Evolutionary conservation across 2,797 vertebrate genomes (phyloP), one percentile per base, ranked within the genome.

Genomic region (Psittacula echo): DNA sequence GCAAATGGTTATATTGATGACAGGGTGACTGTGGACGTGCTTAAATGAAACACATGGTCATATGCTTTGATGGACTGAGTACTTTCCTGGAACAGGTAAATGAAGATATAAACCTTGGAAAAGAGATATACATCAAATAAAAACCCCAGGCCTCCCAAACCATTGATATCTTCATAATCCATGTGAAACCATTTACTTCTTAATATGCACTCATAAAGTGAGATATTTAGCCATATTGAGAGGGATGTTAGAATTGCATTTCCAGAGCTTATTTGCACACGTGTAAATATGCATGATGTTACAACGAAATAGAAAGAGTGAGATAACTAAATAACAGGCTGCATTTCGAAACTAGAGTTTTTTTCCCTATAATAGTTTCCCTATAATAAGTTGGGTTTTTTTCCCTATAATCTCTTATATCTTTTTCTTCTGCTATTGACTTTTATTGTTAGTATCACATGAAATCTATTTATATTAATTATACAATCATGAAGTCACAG

Each of bases 1-100:
- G 66, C 41, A 93, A 94, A 93, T 77, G 68, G 71, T 60, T 93
- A 27, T 92, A 82, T 94, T 76, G 90, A 67, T 60, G 41, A 60
- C 60, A 60, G 67, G 48, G 47, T 41, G 66, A 17, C n/a, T 68
- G 86, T 45, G 60, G 60, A 11, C 12, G 3, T 9, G 18, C 20
- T 32, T 44, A 50, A 86, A 66, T 26, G 64, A 77, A 82, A 37
- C 37, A 22, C 34, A 5, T 13, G 42, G 26, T 37, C 37, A 23
- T 26, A 10, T 3, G 22, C 30, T 74, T 85, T 22, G 23, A 53
- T 4, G 15, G 27, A 5, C n/a, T 20, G 32, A 27, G 30, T 2
- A 10, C 54, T 83, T 88, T 54, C 54, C 64, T 67, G 80, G 54
- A 82, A 48, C 17, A 27, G 6, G 1, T 29, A 48, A 26, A 24